A percentile compares a stretch with the other conserved stretches of the same genome.
phyloP scores from a whole-genome alignment of 2,888 invertebrate genomes.

The Hololepta plana region DNA sequence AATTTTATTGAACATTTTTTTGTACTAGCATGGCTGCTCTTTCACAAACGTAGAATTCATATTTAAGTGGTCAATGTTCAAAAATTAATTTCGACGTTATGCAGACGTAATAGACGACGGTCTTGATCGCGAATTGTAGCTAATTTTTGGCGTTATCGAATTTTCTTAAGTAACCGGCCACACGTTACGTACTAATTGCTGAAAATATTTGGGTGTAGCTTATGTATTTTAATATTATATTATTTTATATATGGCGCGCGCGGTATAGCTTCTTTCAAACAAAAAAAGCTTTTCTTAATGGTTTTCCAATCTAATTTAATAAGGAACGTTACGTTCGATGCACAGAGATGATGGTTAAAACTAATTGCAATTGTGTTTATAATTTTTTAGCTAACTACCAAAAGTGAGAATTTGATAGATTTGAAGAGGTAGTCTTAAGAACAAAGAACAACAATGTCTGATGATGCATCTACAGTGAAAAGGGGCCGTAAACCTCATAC shows the following conservation, averaged over 20 bases:
- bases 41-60: too few relatives aligned
- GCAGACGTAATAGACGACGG: conserved; percentile 8
- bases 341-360: too few relatives aligned
- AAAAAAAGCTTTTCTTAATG: too few relatives aligned
- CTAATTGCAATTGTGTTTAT: too few relatives aligned
- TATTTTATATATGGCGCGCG: conserved; percentile 18
- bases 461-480: conserved; percentile 27
- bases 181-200: conserved; percentile 10
- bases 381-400: too few relatives aligned
- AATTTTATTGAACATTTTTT: conserved; percentile 19
- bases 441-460: conserved; percentile 25
- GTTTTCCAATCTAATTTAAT: too few relatives aligned
- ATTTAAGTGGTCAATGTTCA: too few relatives aligned
- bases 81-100: conserved; percentile 22
- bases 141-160: conserved; percentile 16
- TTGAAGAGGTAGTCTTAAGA: too few relatives aligned
- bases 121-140: conserved; percentile 15
- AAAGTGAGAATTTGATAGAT: too few relatives aligned
- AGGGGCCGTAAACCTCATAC: conserved; percentile 26
- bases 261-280: too few relatives aligned
- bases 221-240: conserved; percentile 25
- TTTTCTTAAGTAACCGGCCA: conserved; percentile 11
- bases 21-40: conserved; percentile 23
- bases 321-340: too few relatives aligned
- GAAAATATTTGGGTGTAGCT: conserved; percentile 27